Percentiles rank a stretch among this genome's conserved stretches.
These are phyloP conservation scores for Chamaetylas fuelleborni DNA, from an alignment of 2,113 vertebrate genomes.

Conservation along the genomic window DNA sequence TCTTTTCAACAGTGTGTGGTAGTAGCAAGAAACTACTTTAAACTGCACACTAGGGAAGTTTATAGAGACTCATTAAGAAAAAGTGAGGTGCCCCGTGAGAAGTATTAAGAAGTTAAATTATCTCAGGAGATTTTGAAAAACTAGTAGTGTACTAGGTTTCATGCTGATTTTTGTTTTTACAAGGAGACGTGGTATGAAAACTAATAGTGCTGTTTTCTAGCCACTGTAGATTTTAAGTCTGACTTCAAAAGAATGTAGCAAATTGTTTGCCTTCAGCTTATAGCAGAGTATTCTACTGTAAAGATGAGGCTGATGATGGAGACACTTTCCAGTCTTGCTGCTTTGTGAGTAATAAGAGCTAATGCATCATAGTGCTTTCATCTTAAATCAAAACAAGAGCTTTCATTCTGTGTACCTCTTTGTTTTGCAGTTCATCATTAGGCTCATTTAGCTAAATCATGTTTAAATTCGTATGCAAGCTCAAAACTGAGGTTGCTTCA, in stretches of 20 bases:
- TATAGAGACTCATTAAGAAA: background rate
- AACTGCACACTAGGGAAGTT: background rate
- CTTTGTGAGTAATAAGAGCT: slow-evolving; percentile 56
- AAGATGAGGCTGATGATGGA: background rate
- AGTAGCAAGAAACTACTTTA: background rate
- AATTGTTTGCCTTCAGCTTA: slow-evolving; percentile 22
- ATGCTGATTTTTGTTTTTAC: background rate
- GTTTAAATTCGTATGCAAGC: slow-evolving; percentile 4
- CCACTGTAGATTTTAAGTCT: background rate
- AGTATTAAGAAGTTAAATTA: background rate
- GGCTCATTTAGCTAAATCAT: slow-evolving; percentile 11
- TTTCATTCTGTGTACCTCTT: slow-evolving; percentile 11
- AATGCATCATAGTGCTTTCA: slow-evolving; percentile 51
- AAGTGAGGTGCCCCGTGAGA: background rate
- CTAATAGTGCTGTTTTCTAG: background rate
- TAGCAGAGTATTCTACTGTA: background rate
- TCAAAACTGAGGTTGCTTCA: background rate
- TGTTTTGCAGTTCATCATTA: slow-evolving; percentile 33
- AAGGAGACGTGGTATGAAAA: background rate
- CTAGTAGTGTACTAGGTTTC: background rate
- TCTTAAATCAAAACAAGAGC: slow-evolving; percentile 48
- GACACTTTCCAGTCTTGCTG: slow-evolving; percentile 43
- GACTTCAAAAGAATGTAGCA: background rate
- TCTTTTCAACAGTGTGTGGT: background rate
- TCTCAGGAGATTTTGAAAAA: background rate